Evolutionary conservation across 2,888 invertebrate genomes (phyloP), one percentile per base, ranked within the genome.

Genomic region (Agrochola lychnidis): DNA sequence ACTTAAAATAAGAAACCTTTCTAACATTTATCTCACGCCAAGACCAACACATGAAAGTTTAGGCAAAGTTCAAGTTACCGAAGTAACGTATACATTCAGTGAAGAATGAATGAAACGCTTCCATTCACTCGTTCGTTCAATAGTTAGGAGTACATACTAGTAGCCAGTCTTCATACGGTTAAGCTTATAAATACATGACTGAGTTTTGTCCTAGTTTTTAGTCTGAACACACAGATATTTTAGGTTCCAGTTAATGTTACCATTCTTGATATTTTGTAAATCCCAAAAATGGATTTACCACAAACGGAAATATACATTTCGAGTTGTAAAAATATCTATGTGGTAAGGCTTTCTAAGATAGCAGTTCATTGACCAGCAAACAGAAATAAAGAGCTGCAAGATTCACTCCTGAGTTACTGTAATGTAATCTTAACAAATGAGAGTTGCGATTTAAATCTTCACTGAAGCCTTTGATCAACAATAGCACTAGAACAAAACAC

Each of bases 161-260:
- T 83, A 84, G 80, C 88, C 90, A 90, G 90, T 90, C 89, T 89
- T 88, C 70, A 78, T 72, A 82, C 70, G 69, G 83, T 82, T 87
- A 87, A 86, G 84, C 87, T 88, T 90, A 89, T 81, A 76, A 70
- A 83, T 84, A 86, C 79, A 78, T 84, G 83, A 87, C 84, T 85
- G 84, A 79, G 76, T 76, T 78, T 81, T 78, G 78, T 78, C 78
- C 77, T 77, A 79, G 76, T 66, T 77, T 73, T 76, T 40, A 70
- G 73, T 67, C 64, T 70, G 14, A 57, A 76, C 67, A 62, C 73
- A 68, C 14, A 70, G 51, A 75, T 71, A 56, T 70, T 76, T 70
- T 51, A 61, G 22, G 12, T 56, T 59, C 36, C 14, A 7, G 63
- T 42, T 7, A 59, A 53, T 71, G 51, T 66, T 66, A 66, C 19